These are phyloP conservation scores for Aplochiton taeniatus DNA, from an alignment of 2,797 vertebrate species.

Conservation along the genomic window DNA sequence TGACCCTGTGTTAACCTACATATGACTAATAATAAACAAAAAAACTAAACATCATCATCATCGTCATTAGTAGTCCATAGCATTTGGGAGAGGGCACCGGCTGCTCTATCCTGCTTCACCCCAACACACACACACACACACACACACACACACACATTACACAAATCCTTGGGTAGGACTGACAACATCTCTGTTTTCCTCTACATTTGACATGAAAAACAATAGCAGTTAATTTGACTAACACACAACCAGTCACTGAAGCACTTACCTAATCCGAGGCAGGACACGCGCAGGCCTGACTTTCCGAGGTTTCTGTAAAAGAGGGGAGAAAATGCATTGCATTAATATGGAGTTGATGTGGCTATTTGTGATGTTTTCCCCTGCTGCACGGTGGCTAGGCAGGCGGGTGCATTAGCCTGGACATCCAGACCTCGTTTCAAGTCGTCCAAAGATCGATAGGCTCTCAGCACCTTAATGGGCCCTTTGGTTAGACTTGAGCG, in stretches of 20 bases:
- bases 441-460: too few relatives aligned
- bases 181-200: neutral
- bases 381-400: too few relatives aligned
- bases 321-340: slow-evolving; percentile 48
- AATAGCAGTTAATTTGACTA: neutral
- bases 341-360: slow-evolving; percentile 34
- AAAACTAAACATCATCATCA: too few relatives aligned
- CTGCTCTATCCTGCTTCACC: neutral
- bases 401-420: too few relatives aligned
- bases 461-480: too few relatives aligned
- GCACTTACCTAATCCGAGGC: slow-evolving; percentile 94
- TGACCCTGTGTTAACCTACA: too few relatives aligned
- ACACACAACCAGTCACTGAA: neutral
- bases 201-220: neutral
- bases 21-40: too few relatives aligned
- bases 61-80: too few relatives aligned
- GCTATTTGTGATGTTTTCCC: slow-evolving; percentile 39
- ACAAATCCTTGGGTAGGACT: neutral
- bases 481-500: too few relatives aligned
- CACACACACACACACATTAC: neutral
- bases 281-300: slow-evolving; percentile 95
- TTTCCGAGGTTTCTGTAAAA: slow-evolving; percentile 96
- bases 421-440: too few relatives aligned
- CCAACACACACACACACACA: neutral
- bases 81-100: too few relatives aligned